Evolutionary conservation across 2,888 invertebrate genomes (phyloP), one percentile per base, ranked within the genome.

Genomic region (Griposia aprilina): DNA sequence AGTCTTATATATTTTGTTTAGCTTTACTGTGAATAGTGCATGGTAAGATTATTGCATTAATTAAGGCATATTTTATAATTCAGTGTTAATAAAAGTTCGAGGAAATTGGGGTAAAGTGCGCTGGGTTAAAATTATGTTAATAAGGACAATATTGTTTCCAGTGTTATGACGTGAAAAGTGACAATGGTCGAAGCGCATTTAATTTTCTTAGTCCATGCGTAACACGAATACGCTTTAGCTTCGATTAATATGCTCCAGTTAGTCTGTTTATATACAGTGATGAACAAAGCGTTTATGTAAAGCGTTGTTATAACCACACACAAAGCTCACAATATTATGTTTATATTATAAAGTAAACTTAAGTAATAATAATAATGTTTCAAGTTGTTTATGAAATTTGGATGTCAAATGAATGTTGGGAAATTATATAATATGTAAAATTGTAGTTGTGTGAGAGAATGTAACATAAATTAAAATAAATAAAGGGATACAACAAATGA

Each of bases 271-370:
- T 89, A 69, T 85, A 90, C 90, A 90, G 87, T 81, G 81, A 88
- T 78, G 65, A 72, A 75, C 48, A 68, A 87, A 89, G 89, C 82
- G 74, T 81, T 78, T 74, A 87, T 76, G 75, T 85, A 85, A 88
- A 89, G 81, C 85, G 85, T 89, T 89, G 86, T 91, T 92, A 93
- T 94, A 95, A 95, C 95, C 94, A 94, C 95, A 95, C 93, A 94
- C 94, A 94, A 95, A 94, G 94, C 95, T 91, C 93, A 90, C 88
- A 88, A 84, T 77, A 26, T 41, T 75, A 67, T 74, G 76, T 79
- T 81, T 83, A 84, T 80, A 82, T 82, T 82, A 85, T 66, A 69
- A 81, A 74, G 65, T 82, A 88, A 84, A 74, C 81, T 90, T 84
- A 62, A 45, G 45, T 45, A 45, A 69, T 77, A 82, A 79, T 81